Evolutionary conservation across 2,888 invertebrate species (phyloP), one percentile per base, ranked within the genome.

Genomic region (Mylabris sibirica): DNA sequence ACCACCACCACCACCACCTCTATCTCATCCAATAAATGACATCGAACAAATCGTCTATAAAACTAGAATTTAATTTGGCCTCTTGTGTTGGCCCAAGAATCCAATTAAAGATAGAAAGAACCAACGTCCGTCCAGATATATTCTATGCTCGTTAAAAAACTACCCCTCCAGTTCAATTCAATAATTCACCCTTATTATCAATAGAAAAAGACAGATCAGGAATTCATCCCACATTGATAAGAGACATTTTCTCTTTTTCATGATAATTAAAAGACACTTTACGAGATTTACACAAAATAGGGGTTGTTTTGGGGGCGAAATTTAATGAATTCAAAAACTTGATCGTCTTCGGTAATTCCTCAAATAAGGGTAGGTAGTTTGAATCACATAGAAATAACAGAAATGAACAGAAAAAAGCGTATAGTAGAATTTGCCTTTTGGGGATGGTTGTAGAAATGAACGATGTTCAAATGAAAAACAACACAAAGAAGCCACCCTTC

Each of bases 51-150:
- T 79, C 80, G 80, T 76, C 79, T 78, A 81, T 81, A 81, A 82
- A 81, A 80, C 77, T 78, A 79, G 81, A 81, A 81, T 82, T 82
- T 82, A 82, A 82, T 82, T 82, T 80, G 76, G 75, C 69, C 74
- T 76, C 75, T 67, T 76, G 68, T 49, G 70, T 62, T 68, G 73
- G 74, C 76, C 76, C 77, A 78, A 77, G 80, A 81, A 82, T 82
- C 80, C 82, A 82, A 82, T 82, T 82, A 82, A 79, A 76, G 77
- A 49, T 20, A 49, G 49, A 44, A 44, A 49, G 49, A 49, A 68
- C 68, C 72, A 75, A 73, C 73, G 79, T 79, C 80, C 79, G 80
- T 78, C 78, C 79, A 79, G 30, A 30, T 30, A 30, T 30, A 30
- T 30, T 30, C 30, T 30, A 30, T 74, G 79, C 78, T 79, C 78